phyloP scores from a whole-genome alignment of 2,888 invertebrate species.

The Leptinotarsa rubiginosa region DNA sequence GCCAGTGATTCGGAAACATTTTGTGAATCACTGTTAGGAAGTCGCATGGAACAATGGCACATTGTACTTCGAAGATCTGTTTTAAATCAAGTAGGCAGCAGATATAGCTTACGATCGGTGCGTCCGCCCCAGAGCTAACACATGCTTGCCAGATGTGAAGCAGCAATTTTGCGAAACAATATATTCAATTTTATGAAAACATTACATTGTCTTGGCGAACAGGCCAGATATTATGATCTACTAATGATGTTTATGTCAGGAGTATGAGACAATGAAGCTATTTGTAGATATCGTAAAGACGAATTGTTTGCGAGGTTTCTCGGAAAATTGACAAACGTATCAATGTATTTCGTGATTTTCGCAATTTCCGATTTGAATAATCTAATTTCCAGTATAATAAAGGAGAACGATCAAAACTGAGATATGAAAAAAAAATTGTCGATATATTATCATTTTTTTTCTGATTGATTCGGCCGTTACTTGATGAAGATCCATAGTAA shows the following conservation, averaged over 20 bases:
- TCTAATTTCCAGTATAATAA: no score
- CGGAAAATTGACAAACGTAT: background rate
- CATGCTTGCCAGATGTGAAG: constrained; percentile 43
- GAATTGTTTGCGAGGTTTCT: background rate
- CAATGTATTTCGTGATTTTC: no score
- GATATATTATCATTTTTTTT: no score
- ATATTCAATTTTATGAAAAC: constrained; percentile 45
- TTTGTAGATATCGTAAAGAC: constrained; percentile 8
- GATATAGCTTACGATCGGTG: constrained; percentile 39
- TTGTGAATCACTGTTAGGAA: constrained; percentile 44
- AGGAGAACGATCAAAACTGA: no score
- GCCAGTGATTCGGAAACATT: constrained; percentile 34
- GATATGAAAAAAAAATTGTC: no score
- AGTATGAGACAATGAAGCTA: constrained; percentile 12
- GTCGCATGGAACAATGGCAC: constrained; percentile 45
- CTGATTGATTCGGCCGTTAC: no score
- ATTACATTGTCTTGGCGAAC: constrained; percentile 45
- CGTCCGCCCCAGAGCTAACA: constrained; percentile 37
- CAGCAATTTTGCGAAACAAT: constrained; percentile 48
- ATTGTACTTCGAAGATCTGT: constrained; percentile 47
- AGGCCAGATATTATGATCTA: constrained; percentile 39
- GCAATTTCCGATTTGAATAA: no score
- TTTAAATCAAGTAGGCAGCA: constrained; percentile 47
- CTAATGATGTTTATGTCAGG: constrained; percentile 31
- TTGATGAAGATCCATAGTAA: no score